These are phyloP conservation scores for Eristalis tenax DNA, from an alignment of 2,888 invertebrate species.

Conservation along the genomic window DNA sequence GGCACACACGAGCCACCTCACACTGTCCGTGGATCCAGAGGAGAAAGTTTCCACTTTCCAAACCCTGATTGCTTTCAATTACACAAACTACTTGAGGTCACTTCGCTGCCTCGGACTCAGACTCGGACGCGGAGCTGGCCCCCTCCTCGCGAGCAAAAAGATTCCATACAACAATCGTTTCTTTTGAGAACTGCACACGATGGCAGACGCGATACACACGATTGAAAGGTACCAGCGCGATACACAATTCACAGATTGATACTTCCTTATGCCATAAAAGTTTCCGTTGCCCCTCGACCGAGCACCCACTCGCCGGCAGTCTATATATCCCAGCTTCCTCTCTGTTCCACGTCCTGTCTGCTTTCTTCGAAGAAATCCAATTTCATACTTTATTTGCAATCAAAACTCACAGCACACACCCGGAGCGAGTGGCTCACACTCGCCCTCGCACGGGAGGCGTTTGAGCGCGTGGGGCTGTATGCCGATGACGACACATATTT, in stretches of 20 bases:
- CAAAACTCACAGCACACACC: constrained; percentile 63
- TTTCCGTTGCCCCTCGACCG: constrained; percentile 15
- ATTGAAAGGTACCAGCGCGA: constrained; percentile 26
- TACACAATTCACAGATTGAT: constrained; percentile 63
- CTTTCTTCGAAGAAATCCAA: constrained; percentile 57
- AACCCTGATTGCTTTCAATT: not conserved
- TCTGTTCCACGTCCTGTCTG: not conserved
- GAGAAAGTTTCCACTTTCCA: not conserved
- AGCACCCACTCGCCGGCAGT: not conserved
- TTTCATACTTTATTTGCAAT: constrained; percentile 72
- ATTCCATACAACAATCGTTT: not conserved
- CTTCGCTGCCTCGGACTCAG: not conserved
- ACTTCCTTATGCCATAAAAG: constrained; percentile 63
- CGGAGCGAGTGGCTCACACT: not conserved
- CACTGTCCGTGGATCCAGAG: not conserved
- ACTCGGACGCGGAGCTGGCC: not conserved
- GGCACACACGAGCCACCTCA: not conserved
- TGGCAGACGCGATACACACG: constrained; percentile 33
- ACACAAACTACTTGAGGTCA: not conserved
- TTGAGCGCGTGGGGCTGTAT: not conserved
- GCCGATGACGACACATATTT: constrained; percentile 40
- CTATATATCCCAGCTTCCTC: constrained; percentile 6
- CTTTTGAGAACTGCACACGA: not conserved
- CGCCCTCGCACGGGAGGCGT: not conserved
- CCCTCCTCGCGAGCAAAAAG: not conserved